These are phyloP conservation scores for Ailurus styani DNA, from an alignment of 2,113 vertebrate genomes.

Conservation along the genomic window DNA sequence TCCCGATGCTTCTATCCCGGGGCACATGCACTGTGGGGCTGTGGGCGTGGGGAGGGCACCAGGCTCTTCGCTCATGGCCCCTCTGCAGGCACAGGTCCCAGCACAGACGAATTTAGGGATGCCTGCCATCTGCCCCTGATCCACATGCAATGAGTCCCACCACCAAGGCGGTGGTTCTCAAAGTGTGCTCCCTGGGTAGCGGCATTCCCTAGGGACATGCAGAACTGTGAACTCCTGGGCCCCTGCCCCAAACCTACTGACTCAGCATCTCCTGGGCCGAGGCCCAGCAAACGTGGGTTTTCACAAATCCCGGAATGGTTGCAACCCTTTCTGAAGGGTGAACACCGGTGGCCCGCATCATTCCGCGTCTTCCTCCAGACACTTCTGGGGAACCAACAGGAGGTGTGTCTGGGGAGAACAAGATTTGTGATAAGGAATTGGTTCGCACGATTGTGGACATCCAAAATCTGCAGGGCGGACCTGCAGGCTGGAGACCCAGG, in stretches of 20 bases:
- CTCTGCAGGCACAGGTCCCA: background rate
- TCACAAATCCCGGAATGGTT: background rate
- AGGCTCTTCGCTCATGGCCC: too few species aligned
- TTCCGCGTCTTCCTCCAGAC: background rate
- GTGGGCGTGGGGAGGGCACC: background rate
- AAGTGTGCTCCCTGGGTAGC: background rate
- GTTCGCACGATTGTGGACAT: fast-evolving
- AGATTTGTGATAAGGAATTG: background rate
- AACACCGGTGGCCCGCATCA: background rate
- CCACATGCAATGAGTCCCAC: background rate
- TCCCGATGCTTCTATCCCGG: fast-evolving
- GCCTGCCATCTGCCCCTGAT: background rate
- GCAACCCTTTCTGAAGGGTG: background rate
- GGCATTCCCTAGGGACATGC: background rate
- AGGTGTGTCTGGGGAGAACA: background rate
- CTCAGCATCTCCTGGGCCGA: background rate
- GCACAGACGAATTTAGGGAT: background rate
- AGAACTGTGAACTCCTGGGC: background rate
- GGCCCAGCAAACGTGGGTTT: background rate
- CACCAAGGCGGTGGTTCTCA: background rate
- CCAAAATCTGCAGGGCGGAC: background rate
- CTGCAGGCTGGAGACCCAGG: background rate
- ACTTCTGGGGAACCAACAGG: background rate
- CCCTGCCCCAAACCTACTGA: background rate
- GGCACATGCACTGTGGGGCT: fast-evolving